phyloP scores from a whole-genome alignment of 2,797 vertebrate species.

The Chrosomus eos region DNA sequence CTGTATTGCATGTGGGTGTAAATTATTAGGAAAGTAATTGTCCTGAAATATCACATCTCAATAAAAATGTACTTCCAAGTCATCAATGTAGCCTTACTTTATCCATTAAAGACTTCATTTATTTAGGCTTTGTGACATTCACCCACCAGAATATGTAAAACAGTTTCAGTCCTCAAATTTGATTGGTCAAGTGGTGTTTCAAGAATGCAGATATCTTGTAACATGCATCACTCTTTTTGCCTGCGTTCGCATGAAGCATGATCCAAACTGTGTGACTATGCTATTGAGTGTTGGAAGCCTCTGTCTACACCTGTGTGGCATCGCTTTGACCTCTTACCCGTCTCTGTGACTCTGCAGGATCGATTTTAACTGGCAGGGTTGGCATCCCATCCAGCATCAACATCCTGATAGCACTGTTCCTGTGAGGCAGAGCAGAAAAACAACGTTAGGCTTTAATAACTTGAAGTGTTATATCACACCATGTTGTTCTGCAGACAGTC shows the following conservation, averaged over 20 bases:
- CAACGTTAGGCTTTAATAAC: constrained; percentile 11
- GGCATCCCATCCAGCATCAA: constrained; percentile 66
- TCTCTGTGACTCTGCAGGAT: constrained; percentile 55
- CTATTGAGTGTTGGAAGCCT: neutral
- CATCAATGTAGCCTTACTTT: neutral
- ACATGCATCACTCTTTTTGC: neutral
- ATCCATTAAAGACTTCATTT: neutral
- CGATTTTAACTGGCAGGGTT: constrained; percentile 57
- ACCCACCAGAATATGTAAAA: neutral
- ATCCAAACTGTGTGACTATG: neutral
- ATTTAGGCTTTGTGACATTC: neutral
- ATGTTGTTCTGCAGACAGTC: neutral
- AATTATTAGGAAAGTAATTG: neutral
- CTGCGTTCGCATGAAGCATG: neutral
- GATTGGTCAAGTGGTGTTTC: neutral
- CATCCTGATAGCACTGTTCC: constrained; percentile 52
- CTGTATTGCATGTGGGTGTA: neutral
- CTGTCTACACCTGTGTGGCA: neutral
- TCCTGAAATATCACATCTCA: neutral
- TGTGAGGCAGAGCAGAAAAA: constrained; percentile 27
- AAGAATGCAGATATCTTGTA: neutral
- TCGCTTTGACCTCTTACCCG: constrained; percentile 46
- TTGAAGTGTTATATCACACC: neutral
- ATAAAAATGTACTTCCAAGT: too few species aligned
- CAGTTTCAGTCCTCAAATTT: neutral